Conservation (phyloP, 2,797 vertebrate species). For the Eleutherodactylus coqui region DNA sequence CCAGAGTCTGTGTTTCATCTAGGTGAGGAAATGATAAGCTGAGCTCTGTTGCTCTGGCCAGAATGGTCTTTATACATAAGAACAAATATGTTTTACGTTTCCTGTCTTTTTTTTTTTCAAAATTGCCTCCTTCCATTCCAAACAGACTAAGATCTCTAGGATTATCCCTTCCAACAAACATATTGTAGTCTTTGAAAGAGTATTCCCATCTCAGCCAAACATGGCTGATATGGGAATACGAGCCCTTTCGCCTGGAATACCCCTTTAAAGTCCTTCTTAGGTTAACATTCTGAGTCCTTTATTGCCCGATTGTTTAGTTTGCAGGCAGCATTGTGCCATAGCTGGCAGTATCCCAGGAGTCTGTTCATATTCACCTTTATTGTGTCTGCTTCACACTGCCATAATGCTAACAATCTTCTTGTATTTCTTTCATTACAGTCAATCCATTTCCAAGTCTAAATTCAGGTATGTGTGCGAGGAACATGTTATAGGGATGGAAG, state of each 20-base stretch:
- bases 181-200: neutral
- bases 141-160: neutral
- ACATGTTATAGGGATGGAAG: neutral
- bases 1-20: neutral
- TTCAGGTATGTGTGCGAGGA: slow-evolving; percentile 87
- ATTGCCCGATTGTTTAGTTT: neutral
- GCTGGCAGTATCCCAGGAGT: neutral
- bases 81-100: neutral
- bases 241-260: too few relatives aligned
- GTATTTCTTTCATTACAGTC: slow-evolving; percentile 82
- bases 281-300: neutral
- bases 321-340: neutral
- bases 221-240: too few relatives aligned
- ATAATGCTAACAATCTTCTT: neutral
- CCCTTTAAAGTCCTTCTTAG: neutral
- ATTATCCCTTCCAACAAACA: neutral
- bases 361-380: neutral
- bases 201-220: too few relatives aligned
- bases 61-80: neutral
- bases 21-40: too few relatives aligned
- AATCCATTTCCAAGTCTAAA: slow-evolving; percentile 98
- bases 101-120: neutral
- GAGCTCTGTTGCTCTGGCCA: neutral
- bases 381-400: neutral
- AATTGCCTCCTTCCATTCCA: neutral